Base-by-base conservation (phyloP, 2,797 vertebrate genomes). In the Adrianichthys oophorus region DNA sequence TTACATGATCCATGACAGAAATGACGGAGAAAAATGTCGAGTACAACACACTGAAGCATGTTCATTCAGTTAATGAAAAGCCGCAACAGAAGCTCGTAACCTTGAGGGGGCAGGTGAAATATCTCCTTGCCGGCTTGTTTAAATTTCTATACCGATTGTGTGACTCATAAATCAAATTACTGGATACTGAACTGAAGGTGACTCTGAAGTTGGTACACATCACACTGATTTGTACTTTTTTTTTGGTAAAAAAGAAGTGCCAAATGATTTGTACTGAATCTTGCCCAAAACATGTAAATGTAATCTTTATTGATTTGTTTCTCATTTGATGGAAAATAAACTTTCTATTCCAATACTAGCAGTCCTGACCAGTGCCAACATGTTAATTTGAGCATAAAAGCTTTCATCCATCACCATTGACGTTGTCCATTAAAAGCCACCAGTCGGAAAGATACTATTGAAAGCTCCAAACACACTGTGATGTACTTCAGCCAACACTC, bases 131-230 rank as follows among this genome's bases (percentile, higher is more conserved):
- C 29, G 10, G 45, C 52, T 46, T 42, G 76, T 68, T 5, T 50
- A 48, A 46, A 70, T 66, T 70, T 52, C 49, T 46, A 45, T 46
- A 44, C 41, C 16, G 29, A 48, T 29, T 16, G 17, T 37, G 32
- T 37, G 51, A 74, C 42, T 77, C 69, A 70, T 72, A 74, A 80
- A 82, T 76, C 68, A 80, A 18, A 37, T 41, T 15, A 17, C 21
- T 65, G 56, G 63, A 62, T 48, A 55, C 51, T 52, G 26, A 67
- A 62, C 40, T 44, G 59, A 84, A 84, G 68, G 68, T 76, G 72
- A 83, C 63, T 61, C 44, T 10, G 59, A 47, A 29, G 60, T 17
- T 8, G 24, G 17, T 45, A 32, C 19, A 52, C 59, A 56, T 24
- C 53, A 41, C 57, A 64, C 23, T 13, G 10, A 12, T 37, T 37